These are phyloP conservation scores for Ceratosolen solmsi DNA, from an alignment of 1,140 invertebrate genomes.

Conservation along the genomic window DNA sequence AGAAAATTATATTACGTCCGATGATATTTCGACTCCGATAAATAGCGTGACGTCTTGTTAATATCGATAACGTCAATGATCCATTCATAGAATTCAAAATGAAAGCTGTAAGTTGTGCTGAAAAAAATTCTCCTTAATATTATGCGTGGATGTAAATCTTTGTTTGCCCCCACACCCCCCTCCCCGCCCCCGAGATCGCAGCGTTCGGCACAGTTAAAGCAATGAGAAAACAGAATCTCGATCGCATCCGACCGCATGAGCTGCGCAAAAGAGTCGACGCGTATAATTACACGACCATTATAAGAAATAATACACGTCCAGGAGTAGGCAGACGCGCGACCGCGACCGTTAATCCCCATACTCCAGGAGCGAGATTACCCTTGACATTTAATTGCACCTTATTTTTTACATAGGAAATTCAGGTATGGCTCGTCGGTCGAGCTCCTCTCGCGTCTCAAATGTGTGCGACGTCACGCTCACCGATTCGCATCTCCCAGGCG, in stretches of 20 bases:
- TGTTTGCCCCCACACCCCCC: no score
- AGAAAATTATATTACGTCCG: no score
- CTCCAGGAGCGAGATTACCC: neutral
- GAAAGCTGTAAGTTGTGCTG: no score
- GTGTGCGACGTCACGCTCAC: neutral
- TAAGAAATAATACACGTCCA: neutral
- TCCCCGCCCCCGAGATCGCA: no score
- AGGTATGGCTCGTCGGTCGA: neutral
- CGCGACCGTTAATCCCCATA: slow-evolving; percentile 20
- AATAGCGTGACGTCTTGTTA: no score
- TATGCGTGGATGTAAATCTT: no score
- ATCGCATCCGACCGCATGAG: neutral
- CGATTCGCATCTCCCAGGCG: slow-evolving; percentile 4
- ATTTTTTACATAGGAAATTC: slow-evolving; percentile 24
- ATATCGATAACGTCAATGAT: no score
- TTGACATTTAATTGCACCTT: slow-evolving; percentile 30
- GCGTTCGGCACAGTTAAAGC: no score
- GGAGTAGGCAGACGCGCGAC: neutral
- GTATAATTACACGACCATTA: neutral
- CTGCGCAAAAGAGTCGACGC: neutral
- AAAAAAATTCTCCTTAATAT: no score
- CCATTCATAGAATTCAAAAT: no score
- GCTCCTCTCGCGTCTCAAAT: neutral
- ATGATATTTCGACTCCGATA: no score
- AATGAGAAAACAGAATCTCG: neutral